A percentile compares a stretch with the other conserved stretches of the same genome.
These are phyloP conservation scores for Heliconius hortense DNA, from an alignment of 2,888 invertebrate species.

Conservation along the genomic window DNA sequence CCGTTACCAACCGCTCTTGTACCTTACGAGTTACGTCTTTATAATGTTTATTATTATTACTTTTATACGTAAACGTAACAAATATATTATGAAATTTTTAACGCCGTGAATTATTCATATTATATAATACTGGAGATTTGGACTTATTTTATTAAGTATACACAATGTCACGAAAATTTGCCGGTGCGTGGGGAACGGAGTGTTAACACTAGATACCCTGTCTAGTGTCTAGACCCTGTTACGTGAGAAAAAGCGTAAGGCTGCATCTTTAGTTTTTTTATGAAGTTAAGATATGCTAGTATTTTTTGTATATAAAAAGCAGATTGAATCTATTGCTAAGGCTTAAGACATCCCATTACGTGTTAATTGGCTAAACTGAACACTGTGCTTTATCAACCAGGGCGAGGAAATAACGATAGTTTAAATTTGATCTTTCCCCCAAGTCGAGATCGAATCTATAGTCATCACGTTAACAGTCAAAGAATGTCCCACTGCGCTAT, in stretches of 20 bases:
- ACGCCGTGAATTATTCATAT: not conserved
- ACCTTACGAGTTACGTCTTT: slow-evolving; percentile 12
- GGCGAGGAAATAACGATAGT: too few species aligned
- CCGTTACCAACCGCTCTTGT: slow-evolving; percentile 9
- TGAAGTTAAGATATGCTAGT: too few species aligned
- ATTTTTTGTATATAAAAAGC: too few species aligned
- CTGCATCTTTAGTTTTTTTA: too few species aligned
- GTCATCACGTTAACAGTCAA: not conserved
- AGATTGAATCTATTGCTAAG: not conserved
- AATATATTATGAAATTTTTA: not conserved
- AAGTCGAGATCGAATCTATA: not conserved
- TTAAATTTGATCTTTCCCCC: too few species aligned
- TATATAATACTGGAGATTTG: not conserved
- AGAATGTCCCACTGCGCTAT: not conserved
- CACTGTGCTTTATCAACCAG: too few species aligned
- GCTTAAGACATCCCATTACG: too few species aligned
- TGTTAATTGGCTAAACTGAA: too few species aligned
- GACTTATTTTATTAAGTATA: not conserved
- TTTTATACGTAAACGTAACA: slow-evolving; percentile 21
- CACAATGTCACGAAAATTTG: not conserved
- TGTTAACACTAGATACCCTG: not conserved
- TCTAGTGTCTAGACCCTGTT: not conserved
- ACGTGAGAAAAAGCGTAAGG: not conserved
- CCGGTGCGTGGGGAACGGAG: not conserved
- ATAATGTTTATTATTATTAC: slow-evolving; percentile 24